Conservation (phyloP, 37 sponge, comb jelly and placozoan genomes). For the Aplysina aerophoba region DNA sequence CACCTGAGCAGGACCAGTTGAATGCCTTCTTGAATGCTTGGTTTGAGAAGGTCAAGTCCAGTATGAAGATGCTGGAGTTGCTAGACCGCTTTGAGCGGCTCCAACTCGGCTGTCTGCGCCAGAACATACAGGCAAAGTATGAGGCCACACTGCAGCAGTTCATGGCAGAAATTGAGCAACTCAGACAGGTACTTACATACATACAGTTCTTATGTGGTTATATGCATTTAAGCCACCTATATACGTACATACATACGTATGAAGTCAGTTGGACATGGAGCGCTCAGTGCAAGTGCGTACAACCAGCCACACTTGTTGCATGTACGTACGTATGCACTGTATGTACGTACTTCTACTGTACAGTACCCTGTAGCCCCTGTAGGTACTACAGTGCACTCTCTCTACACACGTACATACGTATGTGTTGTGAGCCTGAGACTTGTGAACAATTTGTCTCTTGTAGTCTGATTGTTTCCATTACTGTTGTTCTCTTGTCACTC, state of each 20-base stretch:
- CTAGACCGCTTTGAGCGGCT: conserved; percentile 60
- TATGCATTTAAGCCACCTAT: neutral
- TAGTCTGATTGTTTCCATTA: no score
- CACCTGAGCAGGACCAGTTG: conserved; percentile 2
- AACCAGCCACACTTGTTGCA: no score
- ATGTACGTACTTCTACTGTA: no score
- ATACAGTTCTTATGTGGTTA: no score
- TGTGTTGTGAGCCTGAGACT: no score
- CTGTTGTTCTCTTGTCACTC: no score
- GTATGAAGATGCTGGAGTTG: conserved; percentile 22
- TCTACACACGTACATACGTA: neutral
- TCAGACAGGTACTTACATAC: conserved; percentile 51
- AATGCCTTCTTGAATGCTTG: conserved; percentile 2
- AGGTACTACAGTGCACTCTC: neutral
- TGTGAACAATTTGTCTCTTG: no score
- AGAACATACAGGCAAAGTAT: conserved; percentile 49
- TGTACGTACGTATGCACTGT: no score
- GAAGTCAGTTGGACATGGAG: neutral
- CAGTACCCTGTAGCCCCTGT: no score
- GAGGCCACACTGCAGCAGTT: conserved; percentile 42
- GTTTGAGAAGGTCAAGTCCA: conserved; percentile 1
- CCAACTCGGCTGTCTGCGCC: conserved; percentile 56
- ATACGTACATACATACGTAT: conserved; percentile 3
- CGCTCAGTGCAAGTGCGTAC: no score
- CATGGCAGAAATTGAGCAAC: conserved; percentile 57